Conservation (phyloP, 2,797 vertebrate genomes). For the Lutjanus campechanus region DNA sequence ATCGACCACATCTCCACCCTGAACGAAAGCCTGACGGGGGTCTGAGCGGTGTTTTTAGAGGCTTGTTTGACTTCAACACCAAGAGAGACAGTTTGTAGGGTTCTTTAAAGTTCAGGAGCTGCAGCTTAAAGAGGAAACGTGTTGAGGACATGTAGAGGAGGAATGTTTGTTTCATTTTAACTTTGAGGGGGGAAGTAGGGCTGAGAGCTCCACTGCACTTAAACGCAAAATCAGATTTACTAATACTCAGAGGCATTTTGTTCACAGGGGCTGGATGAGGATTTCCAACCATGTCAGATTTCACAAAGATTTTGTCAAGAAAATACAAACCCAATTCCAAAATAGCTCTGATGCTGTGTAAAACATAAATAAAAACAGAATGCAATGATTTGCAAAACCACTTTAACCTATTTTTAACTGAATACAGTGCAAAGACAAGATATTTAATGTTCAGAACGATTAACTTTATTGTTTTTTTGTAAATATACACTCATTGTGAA, state of each 20-base stretch:
- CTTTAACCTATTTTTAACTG: too few relatives aligned
- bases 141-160: constrained; percentile 15
- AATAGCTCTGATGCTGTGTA: too few relatives aligned
- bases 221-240: constrained; percentile 35
- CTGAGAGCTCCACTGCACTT: constrained; percentile 17
- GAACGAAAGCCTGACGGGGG: constrained; percentile 79
- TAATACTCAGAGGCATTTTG: constrained; percentile 27
- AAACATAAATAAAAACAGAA: too few relatives aligned
- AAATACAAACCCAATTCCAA: not conserved
- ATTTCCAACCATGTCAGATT: constrained; percentile 11
- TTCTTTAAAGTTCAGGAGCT: constrained; percentile 13
- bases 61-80: constrained; percentile 9
- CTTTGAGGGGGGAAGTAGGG: constrained; percentile 3
- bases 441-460: too few relatives aligned
- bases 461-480: too few relatives aligned
- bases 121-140: not conserved
- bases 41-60: constrained; percentile 53
- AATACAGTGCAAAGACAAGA: too few relatives aligned
- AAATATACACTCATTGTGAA: too few relatives aligned
- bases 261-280: constrained; percentile 24
- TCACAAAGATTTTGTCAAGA: not conserved
- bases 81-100: not conserved
- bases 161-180: constrained; percentile 15
- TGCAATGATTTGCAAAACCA: too few relatives aligned
- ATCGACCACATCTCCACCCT: constrained; percentile 75